Evolutionary conservation across 2,888 invertebrate species (phyloP), one percentile per base, ranked within the genome.

Genomic region (Scaptomyza tumidula): DNA sequence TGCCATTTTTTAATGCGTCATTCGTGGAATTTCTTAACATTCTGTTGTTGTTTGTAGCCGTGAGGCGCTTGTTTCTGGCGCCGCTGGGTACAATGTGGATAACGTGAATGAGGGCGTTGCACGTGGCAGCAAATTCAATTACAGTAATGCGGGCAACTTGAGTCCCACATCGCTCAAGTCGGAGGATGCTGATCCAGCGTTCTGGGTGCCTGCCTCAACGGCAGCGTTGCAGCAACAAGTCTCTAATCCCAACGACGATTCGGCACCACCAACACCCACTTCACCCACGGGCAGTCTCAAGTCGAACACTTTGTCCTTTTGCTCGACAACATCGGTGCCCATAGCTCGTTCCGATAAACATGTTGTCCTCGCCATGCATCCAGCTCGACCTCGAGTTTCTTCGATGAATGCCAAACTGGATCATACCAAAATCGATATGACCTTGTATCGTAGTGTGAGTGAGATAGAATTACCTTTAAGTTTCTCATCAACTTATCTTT

Each of bases 321-420:
- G 91, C 37, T 92, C 92, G 6, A 85, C 87, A 0, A 78, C 87
- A 7, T 90, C 91, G 9, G 91, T 92, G 48, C 91, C 92, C n/a
- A 92, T 93, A 24, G 93, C 92, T 1, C 87, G 93, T 6, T 93
- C 92, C 43, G 94, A 94, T 44, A 94, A 93, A 66, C 93, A 94
- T 63, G 93, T 94, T 56, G 93, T 94, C 0, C 90, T 94, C 49
- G 93, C 93, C 24, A 93, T 92, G 89, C 92, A 92, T 70, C 93
- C 93, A 1, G 80, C 90, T 7, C 83, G 93, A 4, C 93, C 93
- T 0, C 92, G 93, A 46, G 92, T 93, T 3, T 92, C 93, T 16
- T 93, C 94, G 19, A 95, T 95, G 94, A 94, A 94, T 75, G 94
- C 94, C 50, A 94, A 94, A 76, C 91, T 95, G 73, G 95, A 95